phyloP scores from a whole-genome alignment of 1,140 invertebrate species.

The Drosophila guanche region DNA sequence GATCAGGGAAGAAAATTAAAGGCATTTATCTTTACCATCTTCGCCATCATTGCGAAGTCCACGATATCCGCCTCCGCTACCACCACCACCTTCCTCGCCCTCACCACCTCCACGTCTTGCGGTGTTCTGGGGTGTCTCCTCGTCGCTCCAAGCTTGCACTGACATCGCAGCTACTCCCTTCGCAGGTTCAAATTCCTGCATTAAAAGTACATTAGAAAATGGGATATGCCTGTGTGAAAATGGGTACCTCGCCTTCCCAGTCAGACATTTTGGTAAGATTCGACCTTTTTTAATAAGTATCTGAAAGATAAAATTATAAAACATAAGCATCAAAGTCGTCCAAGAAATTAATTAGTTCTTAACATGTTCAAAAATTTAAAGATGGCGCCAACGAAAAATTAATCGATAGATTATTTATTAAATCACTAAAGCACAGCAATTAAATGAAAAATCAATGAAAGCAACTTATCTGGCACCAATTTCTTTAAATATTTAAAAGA shows the following conservation, averaged over 20 bases:
- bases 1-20: not conserved
- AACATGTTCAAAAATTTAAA: slow-evolving; percentile 3
- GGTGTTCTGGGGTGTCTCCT: slow-evolving; percentile 28
- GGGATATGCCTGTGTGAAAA: not conserved
- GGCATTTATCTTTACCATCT: slow-evolving; percentile 35
- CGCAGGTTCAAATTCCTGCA: too few species aligned
- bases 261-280: slow-evolving; percentile 50
- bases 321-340: not conserved
- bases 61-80: too few species aligned
- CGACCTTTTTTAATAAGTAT: not conserved
- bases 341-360: not conserved
- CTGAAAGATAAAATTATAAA: slow-evolving; percentile 1
- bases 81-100: slow-evolving; percentile 24
- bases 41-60: slow-evolving; percentile 45
- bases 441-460: too few species aligned
- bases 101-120: slow-evolving; percentile 50
- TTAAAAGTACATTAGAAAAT: not conserved
- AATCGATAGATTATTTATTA: too few species aligned
- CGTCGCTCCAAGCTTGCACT: slow-evolving; percentile 40
- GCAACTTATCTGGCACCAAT: too few species aligned
- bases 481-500: too few species aligned
- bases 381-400: slow-evolving; percentile 15
- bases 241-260: slow-evolving; percentile 52
- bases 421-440: too few species aligned
- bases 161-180: too few species aligned